Evolutionary conservation across 1,140 invertebrate genomes (phyloP), one percentile per base, ranked within the genome.

Genomic region (Heliothis virescens): DNA sequence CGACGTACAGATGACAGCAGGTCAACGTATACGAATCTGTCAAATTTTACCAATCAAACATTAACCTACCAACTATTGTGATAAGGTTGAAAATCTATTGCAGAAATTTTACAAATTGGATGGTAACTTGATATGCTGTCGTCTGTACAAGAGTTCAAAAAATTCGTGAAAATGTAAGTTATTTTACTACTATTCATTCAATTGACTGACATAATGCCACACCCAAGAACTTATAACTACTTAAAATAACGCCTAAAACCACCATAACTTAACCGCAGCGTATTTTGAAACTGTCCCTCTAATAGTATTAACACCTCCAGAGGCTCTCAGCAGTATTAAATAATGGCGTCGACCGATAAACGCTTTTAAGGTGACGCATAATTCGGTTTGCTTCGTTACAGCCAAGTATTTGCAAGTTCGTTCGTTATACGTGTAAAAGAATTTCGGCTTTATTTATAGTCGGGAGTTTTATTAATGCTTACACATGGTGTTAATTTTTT

Each of bases 301-400:
- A 76, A 76, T 50, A 65, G 26, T 83, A 89, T 89, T 89, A 87
- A 83, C 86, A 89, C 82, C 85, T 86, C 79, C 67, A 79, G 80
- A 82, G 82, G 85, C 87, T 90, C 87, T 88, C 82, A 85, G 29
- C 41, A 71, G 82, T 86, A 86, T 90, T 86, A 86, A 88, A 86
- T 87, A 88, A 86, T 87, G 86, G 87, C 82, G 85, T 75, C 80
- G 57, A 86, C 83, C 86, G 84, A 89, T 90, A 87, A 90, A 87
- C 83, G 85, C 87, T 90, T 90, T 89, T 90, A 90, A 84, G 79
- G 79, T 82, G 80, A 79, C 89, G 83, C 81, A 83, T 85, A 86
- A 89, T 85, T 86, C 74, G 50, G 79, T 87, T 86, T 82, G 50
- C 75, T 79, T 74, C 81, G 73, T 80, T 78, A 78, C 59, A 63